Evolutionary conservation across 2,113 vertebrate species (phyloP), one percentile per base, ranked within the genome.

Genomic region (Peromyscus leucopus): DNA sequence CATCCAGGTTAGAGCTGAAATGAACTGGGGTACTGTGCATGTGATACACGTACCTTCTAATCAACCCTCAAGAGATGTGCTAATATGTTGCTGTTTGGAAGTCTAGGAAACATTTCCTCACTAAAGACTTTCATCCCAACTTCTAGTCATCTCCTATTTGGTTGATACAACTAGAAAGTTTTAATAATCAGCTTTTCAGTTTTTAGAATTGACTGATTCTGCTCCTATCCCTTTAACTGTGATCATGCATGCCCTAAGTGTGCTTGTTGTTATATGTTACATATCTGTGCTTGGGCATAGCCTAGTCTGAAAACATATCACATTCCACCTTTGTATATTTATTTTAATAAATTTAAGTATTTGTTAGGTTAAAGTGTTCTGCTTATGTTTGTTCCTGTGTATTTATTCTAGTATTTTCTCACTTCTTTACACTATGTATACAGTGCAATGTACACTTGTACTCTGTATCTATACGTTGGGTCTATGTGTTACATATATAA

Each of bases 291-390:
- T 33, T 83, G 51, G 75, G 24, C 7, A 61, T 59, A n/a, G 31
- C 74, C 63, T 51, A 42, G 8, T 17, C 4, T 6, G 46, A 72
- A 96, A 22, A 61, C 17, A 89, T 87, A 51, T 80, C 36, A 57
- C 31, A 63, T 28, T 13, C 28, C 42, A 87, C 65, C 48, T 90
- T 90, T 94, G 63, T 42, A 84, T 28, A 80, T 78, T 39, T 57
- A 82, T 71, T 83, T 83, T 65, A 93, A 61, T 82, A 71, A 87
- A 89, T n/a, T 69, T 46, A 82, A 65, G 71, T 76, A 71, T 83
- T 88, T 48, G 39, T 72, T 36, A 67, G 13, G 5, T 84, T 92
- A 71, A 89, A 94, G 83, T 65, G 9, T 26, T 89, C 31, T 57
- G 42, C 7, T 84, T 84, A 22, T 46, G 39, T 87, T 90, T 69